Conservation (phyloP, 2,797 vertebrate species). For the Dallia pectoralis region DNA sequence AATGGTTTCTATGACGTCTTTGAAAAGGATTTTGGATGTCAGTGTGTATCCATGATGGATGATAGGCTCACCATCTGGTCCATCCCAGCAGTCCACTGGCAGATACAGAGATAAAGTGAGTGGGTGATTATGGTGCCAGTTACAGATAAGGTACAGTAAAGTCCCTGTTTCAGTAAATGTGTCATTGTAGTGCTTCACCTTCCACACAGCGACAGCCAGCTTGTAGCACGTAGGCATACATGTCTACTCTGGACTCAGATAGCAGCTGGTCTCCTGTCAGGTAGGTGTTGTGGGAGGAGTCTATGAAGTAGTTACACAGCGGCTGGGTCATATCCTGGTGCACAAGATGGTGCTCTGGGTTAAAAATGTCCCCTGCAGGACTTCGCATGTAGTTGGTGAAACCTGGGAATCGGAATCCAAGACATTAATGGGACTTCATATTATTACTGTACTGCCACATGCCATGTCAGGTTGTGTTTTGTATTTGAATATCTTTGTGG, state of each 20-base stretch:
- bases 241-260: conserved; percentile 94
- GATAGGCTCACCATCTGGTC: conserved; percentile 88
- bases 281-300: conserved; percentile 96
- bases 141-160: neutral
- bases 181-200: conserved; percentile 67
- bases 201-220: conserved; percentile 97
- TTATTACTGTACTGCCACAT: neutral
- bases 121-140: neutral
- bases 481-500: neutral
- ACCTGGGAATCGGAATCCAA: conserved; percentile 66
- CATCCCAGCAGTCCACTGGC: conserved; percentile 93
- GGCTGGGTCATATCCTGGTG: conserved; percentile 94
- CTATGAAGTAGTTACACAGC: conserved; percentile 89
- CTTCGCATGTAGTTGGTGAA: conserved; percentile 95
- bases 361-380: conserved; percentile 92
- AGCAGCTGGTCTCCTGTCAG: conserved; percentile 96
- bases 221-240: conserved; percentile 92
- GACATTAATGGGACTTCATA: neutral
- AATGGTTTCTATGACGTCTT: conserved; percentile 87
- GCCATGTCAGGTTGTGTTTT: neutral
- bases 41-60: conserved; percentile 91
- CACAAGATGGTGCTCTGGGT: conserved; percentile 85
- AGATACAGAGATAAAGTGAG: conserved; percentile 12
- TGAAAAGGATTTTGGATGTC: conserved; percentile 92
- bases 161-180: neutral